Conservation (phyloP, 1,140 invertebrate species). For the Marisa cornuarietis region DNA sequence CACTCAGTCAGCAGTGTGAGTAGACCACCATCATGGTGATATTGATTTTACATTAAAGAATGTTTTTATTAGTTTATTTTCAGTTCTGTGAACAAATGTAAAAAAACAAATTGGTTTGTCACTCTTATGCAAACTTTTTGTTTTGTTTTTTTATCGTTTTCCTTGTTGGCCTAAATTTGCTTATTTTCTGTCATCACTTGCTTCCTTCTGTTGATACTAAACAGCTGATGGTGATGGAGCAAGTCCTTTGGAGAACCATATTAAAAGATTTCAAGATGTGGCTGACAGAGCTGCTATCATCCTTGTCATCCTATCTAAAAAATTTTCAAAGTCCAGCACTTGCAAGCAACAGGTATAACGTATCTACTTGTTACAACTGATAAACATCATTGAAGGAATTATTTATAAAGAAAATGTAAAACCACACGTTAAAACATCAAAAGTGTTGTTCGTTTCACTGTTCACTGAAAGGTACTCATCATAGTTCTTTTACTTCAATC, state of each 20-base stretch:
- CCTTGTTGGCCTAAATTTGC: background rate
- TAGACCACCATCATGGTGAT: background rate
- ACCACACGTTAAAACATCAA: too few relatives aligned
- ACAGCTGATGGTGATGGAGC: conserved; percentile 1
- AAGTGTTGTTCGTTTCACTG: too few relatives aligned
- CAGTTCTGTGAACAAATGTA: background rate
- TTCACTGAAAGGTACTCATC: too few relatives aligned
- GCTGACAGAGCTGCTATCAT: conserved; percentile 64
- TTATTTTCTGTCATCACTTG: background rate
- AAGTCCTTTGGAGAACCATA: conserved; percentile 6
- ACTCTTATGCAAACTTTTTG: background rate
- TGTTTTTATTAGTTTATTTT: background rate
- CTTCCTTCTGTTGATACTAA: background rate
- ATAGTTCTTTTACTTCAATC: too few relatives aligned
- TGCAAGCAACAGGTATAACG: conserved; percentile 65
- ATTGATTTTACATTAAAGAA: background rate
- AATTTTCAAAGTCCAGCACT: conserved; percentile 61
- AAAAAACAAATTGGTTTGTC: background rate
- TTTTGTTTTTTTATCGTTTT: background rate
- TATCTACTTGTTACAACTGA: background rate
- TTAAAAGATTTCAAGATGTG: conserved; percentile 62
- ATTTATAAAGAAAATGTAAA: too few relatives aligned
- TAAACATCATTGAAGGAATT: background rate
- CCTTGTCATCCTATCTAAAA: conserved; percentile 62
- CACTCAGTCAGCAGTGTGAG: background rate